Base-by-base conservation (phyloP, 2,113 vertebrate genomes). In the Microcebus lehilahytsara region DNA sequence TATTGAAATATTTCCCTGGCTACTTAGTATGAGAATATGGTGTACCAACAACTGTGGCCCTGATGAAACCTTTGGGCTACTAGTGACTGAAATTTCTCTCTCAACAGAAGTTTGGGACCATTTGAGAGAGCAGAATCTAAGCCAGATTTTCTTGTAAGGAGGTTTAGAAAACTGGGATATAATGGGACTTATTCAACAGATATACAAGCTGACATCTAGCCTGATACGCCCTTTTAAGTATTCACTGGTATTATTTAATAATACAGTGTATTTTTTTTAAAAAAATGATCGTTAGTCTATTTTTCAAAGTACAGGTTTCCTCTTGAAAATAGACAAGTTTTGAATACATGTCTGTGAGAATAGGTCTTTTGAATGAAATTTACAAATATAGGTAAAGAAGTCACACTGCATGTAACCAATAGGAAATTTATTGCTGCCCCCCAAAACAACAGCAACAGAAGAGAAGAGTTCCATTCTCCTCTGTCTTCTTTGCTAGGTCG, bases 81-180 rank as follows among this genome's bases (percentile, higher is more conserved):
- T 17, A 85, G 79, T 13, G 6, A 71, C 69, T 87, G 66, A 27
- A 46, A 86, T 95, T 97, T 96, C n/a, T 91, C 30, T 88, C 85
- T 92, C 49, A 69, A 40, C 30, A 72, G 74, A 94, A 71, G 11
- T 66, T 85, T 49, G 37, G 75, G 85, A 85, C 49, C 84, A 58
- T 90, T 62, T 86, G 86, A 87, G 91, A 56, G 60, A 27, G 17
- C 34, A 94, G 92, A 80, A 72, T 60, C 9, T 92, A 32, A 91
- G 66, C 42, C 80, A 88, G 74, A 90, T 56, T 96, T 96, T 95
- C 79, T 94, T 75, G 19, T 37, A 88, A 89, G 78, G 77, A 83
- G 6, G 17, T 53, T 85, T 69, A n/a, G 22, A 58, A 92, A 30
- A 56, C 62, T 40, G 64, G 32, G 25, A 51, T 56, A 20, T 40